Evolutionary conservation across 2,888 invertebrate species (phyloP), one percentile per base, ranked within the genome.

Genomic region (Chamaedrilus cognettii): DNA sequence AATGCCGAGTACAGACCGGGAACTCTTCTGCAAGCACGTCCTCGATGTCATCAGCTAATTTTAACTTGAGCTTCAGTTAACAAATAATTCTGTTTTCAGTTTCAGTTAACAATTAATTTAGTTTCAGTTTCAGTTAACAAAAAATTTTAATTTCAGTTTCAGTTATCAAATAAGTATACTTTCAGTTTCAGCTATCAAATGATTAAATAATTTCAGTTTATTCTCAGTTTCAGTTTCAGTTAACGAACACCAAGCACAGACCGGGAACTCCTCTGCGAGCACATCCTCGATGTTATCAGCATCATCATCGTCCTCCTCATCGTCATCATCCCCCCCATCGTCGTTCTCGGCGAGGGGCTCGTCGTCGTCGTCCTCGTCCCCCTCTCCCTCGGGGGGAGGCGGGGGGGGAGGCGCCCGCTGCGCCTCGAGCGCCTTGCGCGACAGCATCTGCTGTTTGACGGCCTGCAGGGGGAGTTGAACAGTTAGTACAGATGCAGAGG

Each of bases 11-110:
- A 50, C 66, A 15, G 55, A 80, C 80, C 75, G 81, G 82, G 77
- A 83, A 83, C 68, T 82, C 81, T 57, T 81, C 82, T 57, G 81
- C 80, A 23, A 82, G 71, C 52, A 78, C 67, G 19, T 77, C 79
- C 23, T 82, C 82, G 75, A 82, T 82, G 62, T 81, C 79, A 26
- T 79, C 79, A 66, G 79, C 77, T 64, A 80, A 80, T 33, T 81
- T 80, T 62, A 78, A 78, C 59, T 80, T 81, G 42, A n/a, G n/a
- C n/a, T n/a, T n/a, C n/a, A n/a, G n/a, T n/a, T n/a, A n/a, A n/a
- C n/a, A n/a, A n/a, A n/a, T n/a, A n/a, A n/a, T n/a, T n/a, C n/a
- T n/a, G n/a, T n/a, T n/a, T n/a, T n/a, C n/a, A n/a, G n/a, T n/a
- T n/a, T n/a, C n/a, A n/a, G n/a, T n/a, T n/a, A n/a, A n/a, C n/a